These are phyloP conservation scores for Rhinophrynus dorsalis DNA, from an alignment of 2,797 vertebrate genomes.

Conservation along the genomic window DNA sequence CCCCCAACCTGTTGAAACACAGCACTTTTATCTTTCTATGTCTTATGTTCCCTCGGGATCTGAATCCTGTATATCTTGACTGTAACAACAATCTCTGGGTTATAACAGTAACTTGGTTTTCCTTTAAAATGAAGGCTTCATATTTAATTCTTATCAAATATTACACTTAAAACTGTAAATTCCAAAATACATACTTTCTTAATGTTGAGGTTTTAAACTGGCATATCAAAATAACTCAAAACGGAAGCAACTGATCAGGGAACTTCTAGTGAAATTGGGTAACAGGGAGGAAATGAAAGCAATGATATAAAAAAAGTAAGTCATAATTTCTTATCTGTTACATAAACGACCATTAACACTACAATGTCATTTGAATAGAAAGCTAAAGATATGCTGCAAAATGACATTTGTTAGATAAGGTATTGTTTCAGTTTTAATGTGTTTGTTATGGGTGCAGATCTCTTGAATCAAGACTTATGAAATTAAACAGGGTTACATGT, in stretches of 20 bases:
- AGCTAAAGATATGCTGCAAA: background rate
- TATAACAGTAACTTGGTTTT: too few species aligned
- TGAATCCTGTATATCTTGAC: too few species aligned
- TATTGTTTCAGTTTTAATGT: background rate
- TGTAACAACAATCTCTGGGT: too few species aligned
- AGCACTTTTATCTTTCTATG: too few species aligned
- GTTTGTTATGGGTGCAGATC: background rate
- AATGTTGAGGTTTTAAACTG: too few species aligned
- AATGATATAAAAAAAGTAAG: background rate
- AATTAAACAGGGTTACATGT: background rate
- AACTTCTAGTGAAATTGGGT: background rate
- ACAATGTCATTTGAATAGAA: background rate
- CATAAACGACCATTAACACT: background rate
- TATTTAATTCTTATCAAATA: too few species aligned
- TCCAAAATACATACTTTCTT: too few species aligned
- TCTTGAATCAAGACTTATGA: background rate
- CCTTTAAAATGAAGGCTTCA: too few species aligned
- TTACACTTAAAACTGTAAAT: too few species aligned
- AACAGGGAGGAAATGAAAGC: background rate
- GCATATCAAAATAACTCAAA: too few species aligned
- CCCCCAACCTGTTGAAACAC: too few species aligned
- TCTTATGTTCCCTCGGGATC: too few species aligned
- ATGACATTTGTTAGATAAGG: background rate
- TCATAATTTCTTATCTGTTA: background rate
- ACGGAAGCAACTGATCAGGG: background rate